phyloP scores from a whole-genome alignment of 2,797 vertebrate species.

The Decapterus maruadsi region DNA sequence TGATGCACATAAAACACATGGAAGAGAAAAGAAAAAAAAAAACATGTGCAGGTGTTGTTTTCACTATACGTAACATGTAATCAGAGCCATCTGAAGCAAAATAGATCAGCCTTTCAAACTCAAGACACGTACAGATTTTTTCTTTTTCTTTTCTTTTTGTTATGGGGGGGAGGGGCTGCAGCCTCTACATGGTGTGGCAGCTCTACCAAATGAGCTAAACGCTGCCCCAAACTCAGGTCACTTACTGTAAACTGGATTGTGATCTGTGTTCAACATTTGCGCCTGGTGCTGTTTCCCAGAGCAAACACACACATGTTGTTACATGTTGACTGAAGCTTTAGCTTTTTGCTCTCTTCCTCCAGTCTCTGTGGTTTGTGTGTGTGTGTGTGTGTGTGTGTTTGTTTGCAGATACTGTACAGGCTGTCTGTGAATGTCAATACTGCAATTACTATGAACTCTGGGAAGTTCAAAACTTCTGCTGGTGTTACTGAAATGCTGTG shows the following conservation, averaged over 20 bases:
- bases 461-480: neutral
- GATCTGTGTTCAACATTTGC: neutral
- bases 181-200: too few species aligned
- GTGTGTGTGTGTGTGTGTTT: neutral
- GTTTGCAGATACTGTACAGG: neutral
- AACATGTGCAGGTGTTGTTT: neutral
- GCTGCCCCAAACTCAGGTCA: too few species aligned
- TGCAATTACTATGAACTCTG: neutral
- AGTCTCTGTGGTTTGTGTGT: too few species aligned
- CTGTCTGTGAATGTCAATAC: neutral
- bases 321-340: neutral
- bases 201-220: too few species aligned
- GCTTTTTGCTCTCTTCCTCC: neutral
- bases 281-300: neutral
- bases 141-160: too few species aligned
- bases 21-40: neutral
- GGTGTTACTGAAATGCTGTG: neutral
- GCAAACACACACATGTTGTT: too few species aligned
- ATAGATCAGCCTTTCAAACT: too few species aligned
- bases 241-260: too few species aligned
- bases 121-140: too few species aligned
- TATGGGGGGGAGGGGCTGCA: too few species aligned
- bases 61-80: neutral
- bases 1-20: neutral
- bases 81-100: too few species aligned